Base-by-base conservation (phyloP, 2,888 invertebrate genomes). In the Pyrrhia umbra region DNA sequence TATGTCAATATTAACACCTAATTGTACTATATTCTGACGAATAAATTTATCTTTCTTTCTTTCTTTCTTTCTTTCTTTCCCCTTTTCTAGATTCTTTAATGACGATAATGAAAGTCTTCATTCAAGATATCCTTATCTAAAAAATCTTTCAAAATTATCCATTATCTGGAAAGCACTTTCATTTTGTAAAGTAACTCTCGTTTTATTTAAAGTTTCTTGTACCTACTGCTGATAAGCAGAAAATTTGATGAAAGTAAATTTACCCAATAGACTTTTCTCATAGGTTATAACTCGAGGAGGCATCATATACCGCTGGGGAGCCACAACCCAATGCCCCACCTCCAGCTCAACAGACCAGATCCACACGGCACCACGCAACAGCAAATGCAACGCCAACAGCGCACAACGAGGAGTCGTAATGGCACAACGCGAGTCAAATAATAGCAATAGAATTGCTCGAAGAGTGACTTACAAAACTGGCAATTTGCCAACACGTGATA, bases 241-340 rank as follows among this genome's bases (percentile, higher is more conserved):
- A 34, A 6, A 34, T 3, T 34, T 34, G 2, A 34, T 34, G 16
- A 2, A 40, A 16, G 3, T 42, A 20, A 4, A 15, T 42, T 9
- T 16, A 4, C n/a, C 18, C 8, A 25, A 10, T 0, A 20, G 8
- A 10, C 40, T 49, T 30, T 15, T 16, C 8, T 43, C 9, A 10
- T 81, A 95, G 95, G 92, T 95, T 0, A 89, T 95, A 34, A 95
- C 94, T 4, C 86, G 95, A 21, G 93, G 94, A 4, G 95, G 95
- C 1, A 89, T 89, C 27, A 92, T 95, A 56, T 89, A 93, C 81
- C 90, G 94, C 1, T 95, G 95, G 95, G 95, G 95, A 1, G 92
- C 92, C 0, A 93, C 94, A 0, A 93, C 93, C 0, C 95, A 95
- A 70, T 95, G 95, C 45, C 93, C 94, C 0, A 78, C 86, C 1